Evolutionary conservation across 2,113 vertebrate species (phyloP).

Genomic region (Leucopternis melanops): DNA sequence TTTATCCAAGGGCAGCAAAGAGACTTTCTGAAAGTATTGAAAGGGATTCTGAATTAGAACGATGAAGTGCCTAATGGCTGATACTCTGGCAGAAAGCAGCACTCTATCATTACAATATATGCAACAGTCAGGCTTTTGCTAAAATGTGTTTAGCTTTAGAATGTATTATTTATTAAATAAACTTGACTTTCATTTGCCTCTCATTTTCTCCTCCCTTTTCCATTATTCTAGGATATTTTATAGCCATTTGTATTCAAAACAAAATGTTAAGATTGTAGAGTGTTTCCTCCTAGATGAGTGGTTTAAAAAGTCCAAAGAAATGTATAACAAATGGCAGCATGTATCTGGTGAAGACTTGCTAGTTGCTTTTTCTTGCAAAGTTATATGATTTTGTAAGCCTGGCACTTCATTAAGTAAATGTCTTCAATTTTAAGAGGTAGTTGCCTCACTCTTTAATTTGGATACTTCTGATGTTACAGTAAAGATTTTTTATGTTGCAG

Average conservation of each 20-base stretch:
- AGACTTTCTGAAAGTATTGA: background rate
- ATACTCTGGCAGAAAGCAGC: background rate
- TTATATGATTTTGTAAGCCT: background rate
- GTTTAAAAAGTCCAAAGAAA: background rate
- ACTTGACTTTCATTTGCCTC: background rate
- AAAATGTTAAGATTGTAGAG: background rate
- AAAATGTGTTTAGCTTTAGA: background rate
- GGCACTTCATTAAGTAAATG: background rate
- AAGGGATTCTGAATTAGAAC: background rate
- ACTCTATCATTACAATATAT: conserved; percentile 1
- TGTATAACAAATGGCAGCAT: background rate
- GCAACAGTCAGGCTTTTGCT: background rate
- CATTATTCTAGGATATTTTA: background rate
- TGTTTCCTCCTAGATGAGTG: background rate
- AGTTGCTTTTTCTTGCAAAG: background rate
- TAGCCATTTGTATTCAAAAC: background rate
- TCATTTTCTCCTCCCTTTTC: background rate
- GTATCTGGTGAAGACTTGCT: background rate
- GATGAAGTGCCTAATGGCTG: background rate
- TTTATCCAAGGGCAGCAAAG: background rate
- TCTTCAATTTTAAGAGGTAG: background rate
- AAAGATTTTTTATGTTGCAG: background rate
- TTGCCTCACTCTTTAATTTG: background rate
- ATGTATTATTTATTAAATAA: conserved; percentile 28
- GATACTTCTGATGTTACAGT: background rate